Evolutionary conservation across 2,113 vertebrate species (phyloP), one percentile per base, ranked within the genome.

Genomic region (Prolemur simus): DNA sequence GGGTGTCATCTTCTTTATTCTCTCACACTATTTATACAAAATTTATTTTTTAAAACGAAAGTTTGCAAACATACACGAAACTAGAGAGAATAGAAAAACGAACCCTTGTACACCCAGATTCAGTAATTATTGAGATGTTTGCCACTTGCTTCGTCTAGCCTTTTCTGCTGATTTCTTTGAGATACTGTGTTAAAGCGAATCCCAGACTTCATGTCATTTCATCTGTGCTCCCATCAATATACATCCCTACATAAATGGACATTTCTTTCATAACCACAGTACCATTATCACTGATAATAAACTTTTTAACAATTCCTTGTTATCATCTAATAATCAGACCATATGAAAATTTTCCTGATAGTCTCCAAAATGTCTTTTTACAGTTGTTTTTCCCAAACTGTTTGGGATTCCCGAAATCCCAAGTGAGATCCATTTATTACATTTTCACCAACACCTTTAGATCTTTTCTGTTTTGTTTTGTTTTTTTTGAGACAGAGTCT

Each of bases 161-260:
- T 13, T 29, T 87, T 87, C 54, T 32, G 13, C 58, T 93, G 68
- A 89, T 78, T 93, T 94, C 87, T 80, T 93, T 39, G 34, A 42
- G 27, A 21, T 77, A 18, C 27, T 81, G 15, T 58, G 20, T 93
- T 86, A 88, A 76, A 88, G 77, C 18, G 54, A 88, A 93, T 69
- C 39, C 39, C 10, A 52, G 68, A 80, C 66, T 32, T 95, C 18
- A 54, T 25, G 56, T 81, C 68, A 58, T 66, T 95, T 92, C 66
- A 8, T 39, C 27, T 32, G 23, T 37, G 37, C 29, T 85, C 49
- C 32, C 27, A 42, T 39, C 34, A 17, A 18, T 10, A 39, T 29
- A 42, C 5, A 54, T 71, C n/a, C 27, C 29, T 64, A 34, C 8
- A 64, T 86, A 91, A 73, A 73, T 8, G 7, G 25, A 34, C 32